These are phyloP conservation scores for Rhabdomys pumilio DNA, from an alignment of 2,797 vertebrate genomes.

Conservation along the genomic window DNA sequence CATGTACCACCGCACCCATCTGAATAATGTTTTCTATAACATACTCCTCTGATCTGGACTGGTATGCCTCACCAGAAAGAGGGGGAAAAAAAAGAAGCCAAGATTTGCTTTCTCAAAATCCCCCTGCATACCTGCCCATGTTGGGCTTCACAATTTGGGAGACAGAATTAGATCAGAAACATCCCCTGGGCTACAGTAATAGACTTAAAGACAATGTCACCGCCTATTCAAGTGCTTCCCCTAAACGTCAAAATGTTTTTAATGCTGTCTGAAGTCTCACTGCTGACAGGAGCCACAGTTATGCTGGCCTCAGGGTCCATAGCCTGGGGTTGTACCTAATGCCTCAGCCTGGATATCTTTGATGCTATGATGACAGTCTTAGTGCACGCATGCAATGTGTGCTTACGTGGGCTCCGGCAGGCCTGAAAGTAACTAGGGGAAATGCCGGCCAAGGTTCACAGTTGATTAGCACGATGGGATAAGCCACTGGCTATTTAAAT, in stretches of 20 bases:
- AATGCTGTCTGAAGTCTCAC: conserved; percentile 4
- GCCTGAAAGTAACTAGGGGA: background rate
- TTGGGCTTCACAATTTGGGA: background rate
- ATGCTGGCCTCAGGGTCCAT: background rate
- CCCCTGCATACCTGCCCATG: background rate
- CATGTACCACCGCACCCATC: background rate
- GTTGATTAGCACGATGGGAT: background rate
- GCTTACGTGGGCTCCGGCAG: background rate
- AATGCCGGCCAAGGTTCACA: background rate
- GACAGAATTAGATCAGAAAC: background rate
- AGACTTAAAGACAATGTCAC: background rate
- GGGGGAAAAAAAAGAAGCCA: background rate
- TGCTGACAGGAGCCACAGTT: background rate
- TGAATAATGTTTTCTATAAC: background rate
- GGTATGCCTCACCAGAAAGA: background rate
- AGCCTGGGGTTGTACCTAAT: background rate
- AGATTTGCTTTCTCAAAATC: background rate
- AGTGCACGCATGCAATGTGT: background rate
- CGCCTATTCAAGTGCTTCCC: background rate
- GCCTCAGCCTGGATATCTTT: background rate
- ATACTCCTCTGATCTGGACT: background rate
- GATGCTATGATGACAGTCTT: background rate
- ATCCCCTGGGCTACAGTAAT: background rate
- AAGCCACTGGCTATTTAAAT: background rate
- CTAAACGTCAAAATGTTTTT: background rate